phyloP scores from a whole-genome alignment of 2,888 invertebrate genomes.

The Drosophila lutescens region DNA sequence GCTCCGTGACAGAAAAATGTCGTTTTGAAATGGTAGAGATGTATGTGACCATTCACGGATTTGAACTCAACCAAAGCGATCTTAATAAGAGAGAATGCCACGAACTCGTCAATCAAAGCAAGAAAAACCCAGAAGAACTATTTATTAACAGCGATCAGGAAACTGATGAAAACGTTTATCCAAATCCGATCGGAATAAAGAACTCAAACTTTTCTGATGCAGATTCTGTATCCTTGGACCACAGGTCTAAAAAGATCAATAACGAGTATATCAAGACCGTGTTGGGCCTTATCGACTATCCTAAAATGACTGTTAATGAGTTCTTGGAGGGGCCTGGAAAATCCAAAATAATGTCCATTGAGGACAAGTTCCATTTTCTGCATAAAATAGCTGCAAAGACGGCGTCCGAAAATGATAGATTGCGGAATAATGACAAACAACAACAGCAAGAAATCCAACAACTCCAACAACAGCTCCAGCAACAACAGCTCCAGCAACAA shows the following conservation, averaged over 20 bases:
- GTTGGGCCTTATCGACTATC: not conserved
- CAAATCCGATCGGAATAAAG: constrained; percentile 5
- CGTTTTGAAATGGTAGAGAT: constrained; percentile 2
- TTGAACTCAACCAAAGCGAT: not conserved
- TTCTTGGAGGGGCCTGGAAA: constrained; percentile 33
- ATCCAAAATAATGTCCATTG: constrained; percentile 4
- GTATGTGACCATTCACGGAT: constrained; percentile 16
- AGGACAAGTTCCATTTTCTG: constrained; percentile 20
- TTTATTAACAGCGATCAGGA: no score
- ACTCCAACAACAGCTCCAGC: no score
- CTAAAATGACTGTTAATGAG: not conserved
- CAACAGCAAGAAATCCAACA: no score
- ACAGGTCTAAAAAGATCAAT: constrained; percentile 1
- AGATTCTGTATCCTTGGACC: not conserved
- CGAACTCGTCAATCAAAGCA: not conserved
- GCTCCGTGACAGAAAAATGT: fast-evolving
- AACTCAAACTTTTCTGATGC: not conserved
- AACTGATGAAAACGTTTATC: not conserved
- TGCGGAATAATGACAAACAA: no score
- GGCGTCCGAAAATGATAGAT: no score
- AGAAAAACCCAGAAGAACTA: not conserved
- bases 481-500: no score
- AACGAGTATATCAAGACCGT: constrained; percentile 6
- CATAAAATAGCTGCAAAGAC: constrained; percentile 2
- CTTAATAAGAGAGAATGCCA: not conserved